These are phyloP conservation scores for Stictocephala bisonia DNA, from an alignment of 2,888 invertebrate species.

Conservation along the genomic window DNA sequence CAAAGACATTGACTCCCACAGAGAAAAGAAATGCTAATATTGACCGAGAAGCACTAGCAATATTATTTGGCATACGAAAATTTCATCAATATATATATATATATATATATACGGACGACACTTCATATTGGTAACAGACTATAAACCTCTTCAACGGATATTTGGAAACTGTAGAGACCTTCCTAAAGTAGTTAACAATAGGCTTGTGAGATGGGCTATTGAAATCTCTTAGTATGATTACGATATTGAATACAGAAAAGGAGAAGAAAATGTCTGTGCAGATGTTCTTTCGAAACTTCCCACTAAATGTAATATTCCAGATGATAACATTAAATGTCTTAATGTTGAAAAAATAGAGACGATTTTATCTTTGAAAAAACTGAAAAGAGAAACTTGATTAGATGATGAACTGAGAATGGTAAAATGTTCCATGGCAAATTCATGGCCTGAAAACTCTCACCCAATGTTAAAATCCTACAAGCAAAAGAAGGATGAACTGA, in stretches of 20 bases:
- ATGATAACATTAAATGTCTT: not conserved
- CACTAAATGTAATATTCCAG: not conserved
- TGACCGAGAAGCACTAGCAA: constrained; percentile 21
- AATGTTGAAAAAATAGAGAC: constrained; percentile 2
- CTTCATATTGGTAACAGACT: constrained; percentile 16
- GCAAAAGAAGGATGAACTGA: constrained; percentile 8
- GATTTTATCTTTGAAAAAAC: constrained; percentile 7
- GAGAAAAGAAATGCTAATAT: not conserved
- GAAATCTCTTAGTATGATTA: constrained; percentile 11
- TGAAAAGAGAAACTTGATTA: constrained; percentile 6
- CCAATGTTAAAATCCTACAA: constrained; percentile 20
- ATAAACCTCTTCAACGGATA: constrained; percentile 40
- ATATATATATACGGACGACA: not conserved
- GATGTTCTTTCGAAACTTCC: constrained; percentile 1
- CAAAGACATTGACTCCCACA: not conserved
- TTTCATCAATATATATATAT: constrained; percentile 23
- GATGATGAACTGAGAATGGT: constrained; percentile 10
- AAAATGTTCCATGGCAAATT: constrained; percentile 10
- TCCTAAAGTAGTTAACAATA: constrained; percentile 36
- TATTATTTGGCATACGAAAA: constrained; percentile 1
- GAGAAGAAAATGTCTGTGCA: constrained; percentile 23
- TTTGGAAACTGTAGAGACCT: constrained; percentile 33
- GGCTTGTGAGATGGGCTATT: constrained; percentile 38
- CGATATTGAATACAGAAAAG: constrained; percentile 12
- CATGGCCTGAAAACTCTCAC: constrained; percentile 24